Base-by-base conservation (phyloP, 1,140 invertebrate genomes). In the Papilio polytes region DNA sequence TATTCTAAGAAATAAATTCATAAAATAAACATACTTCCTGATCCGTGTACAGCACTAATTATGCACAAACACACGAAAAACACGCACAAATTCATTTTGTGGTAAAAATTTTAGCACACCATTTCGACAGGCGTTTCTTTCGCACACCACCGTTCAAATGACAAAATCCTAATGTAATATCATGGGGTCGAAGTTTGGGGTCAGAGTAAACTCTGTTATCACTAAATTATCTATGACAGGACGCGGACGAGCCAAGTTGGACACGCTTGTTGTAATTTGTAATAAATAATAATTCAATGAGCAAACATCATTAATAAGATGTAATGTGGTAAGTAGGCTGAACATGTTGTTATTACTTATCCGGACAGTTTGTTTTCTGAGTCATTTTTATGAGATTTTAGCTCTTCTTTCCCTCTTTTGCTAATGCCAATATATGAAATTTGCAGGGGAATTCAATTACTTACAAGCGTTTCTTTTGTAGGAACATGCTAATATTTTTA, bases 151-250 rank as follows among this genome's bases (percentile, higher is more conserved):
- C 84, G 84, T 78, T 72, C 82, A 87, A 93, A 92, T 93, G 89
- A 93, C 87, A 83, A 90, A 88, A 91, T 84, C 88, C 87, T 88
- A 80, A 84, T 82, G 80, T 80, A 70, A 85, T 89, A 93, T 89
- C 89, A 74, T 72, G 46, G 86, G 91, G 89, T 93, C 91, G 83
- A 80, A 78, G 48, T 85, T 80, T 85, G 78, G 88, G 93, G 88
- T 89, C 87, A 94, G 86, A 89, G 87, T 91, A 90, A 92, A 92
- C 82, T 90, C 82, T 86, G 88, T 91, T 94, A 94, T 93, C 92
- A 63, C 80, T 84, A 83, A 82, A 88, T 90, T 94, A 91, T 90
- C 89, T 82, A 26, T 78, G 83, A 53, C 76, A 82, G 81, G 83
- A 84, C 84, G 85, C 84, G 82, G 46, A 20, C 53, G 77, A 81